Conservation (phyloP, 2,888 invertebrate species). For the Polia nebulosa region DNA sequence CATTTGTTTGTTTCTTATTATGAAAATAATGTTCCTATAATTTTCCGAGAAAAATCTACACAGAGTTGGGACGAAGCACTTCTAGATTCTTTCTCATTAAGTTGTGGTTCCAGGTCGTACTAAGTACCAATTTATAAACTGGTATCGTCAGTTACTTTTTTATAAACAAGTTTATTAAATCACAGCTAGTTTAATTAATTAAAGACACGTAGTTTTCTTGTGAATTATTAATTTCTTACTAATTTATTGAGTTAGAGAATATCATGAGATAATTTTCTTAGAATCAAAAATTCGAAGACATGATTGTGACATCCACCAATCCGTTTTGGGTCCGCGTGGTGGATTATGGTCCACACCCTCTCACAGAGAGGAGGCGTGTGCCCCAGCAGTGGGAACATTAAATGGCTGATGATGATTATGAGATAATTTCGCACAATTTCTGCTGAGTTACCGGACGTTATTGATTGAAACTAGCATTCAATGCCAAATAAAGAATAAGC, state of each 20-base stretch:
- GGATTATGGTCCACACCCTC: too few relatives aligned
- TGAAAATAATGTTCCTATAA: slow-evolving; percentile 32
- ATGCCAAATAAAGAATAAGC: too few relatives aligned
- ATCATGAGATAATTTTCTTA: too few relatives aligned
- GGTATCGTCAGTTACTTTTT: slow-evolving; percentile 19
- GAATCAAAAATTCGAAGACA: too few relatives aligned
- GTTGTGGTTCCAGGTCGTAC: slow-evolving; percentile 11
- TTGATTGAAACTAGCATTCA: background rate
- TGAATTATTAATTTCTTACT: background rate
- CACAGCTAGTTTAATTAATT: background rate
- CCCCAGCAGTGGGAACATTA: too few relatives aligned
- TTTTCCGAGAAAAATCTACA: slow-evolving; percentile 41
- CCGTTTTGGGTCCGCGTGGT: too few relatives aligned
- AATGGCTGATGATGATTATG: too few relatives aligned
- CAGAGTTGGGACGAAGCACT: background rate
- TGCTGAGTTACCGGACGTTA: background rate
- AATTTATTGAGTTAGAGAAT: too few relatives aligned
- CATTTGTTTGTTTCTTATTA: slow-evolving; percentile 26
- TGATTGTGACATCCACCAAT: too few relatives aligned
- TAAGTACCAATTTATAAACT: slow-evolving; percentile 23
- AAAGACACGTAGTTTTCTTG: background rate
- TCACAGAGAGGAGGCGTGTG: too few relatives aligned
- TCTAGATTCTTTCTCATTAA: slow-evolving; percentile 48
- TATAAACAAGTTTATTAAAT: slow-evolving; percentile 2
- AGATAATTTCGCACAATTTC: background rate